Percentiles rank a stretch among this genome's conserved stretches.
Evolutionary conservation across 2,113 vertebrate species (phyloP).

Genomic region (Scopus umbretta): DNA sequence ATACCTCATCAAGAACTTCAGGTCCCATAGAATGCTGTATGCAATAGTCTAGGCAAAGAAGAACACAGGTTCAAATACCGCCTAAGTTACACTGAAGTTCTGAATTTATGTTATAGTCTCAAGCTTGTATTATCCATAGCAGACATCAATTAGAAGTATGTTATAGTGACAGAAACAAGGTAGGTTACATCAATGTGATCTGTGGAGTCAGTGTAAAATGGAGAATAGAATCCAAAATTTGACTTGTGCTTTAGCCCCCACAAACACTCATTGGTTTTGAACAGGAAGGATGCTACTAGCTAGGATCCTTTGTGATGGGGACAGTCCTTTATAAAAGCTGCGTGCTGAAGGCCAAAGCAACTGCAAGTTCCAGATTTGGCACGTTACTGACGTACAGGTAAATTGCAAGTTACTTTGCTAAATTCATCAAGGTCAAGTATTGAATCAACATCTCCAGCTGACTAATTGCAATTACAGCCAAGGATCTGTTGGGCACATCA

Average conservation of each 20-base stretch:
- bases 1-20: conserved; percentile 99
- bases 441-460: background rate
- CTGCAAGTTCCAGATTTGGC: background rate
- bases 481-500: background rate
- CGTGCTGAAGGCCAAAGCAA: background rate
- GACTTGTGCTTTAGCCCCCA: background rate
- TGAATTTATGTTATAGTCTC: background rate
- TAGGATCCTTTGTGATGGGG: background rate
- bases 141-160: background rate
- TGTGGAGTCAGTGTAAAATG: background rate
- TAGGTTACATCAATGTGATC: background rate
- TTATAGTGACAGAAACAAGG: background rate
- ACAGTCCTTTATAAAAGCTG: background rate
- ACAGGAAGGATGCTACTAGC: background rate
- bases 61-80: background rate
- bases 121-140: background rate
- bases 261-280: background rate
- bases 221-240: background rate
- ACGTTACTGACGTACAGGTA: background rate
- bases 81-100: background rate
- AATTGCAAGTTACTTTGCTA: background rate
- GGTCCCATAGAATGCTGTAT: conserved; percentile 98
- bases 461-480: background rate
- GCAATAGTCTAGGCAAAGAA: conserved; percentile 85
- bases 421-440: conserved; percentile 13